Conservation (phyloP, 1,140 invertebrate genomes). For the Hylyphantes graminicola region DNA sequence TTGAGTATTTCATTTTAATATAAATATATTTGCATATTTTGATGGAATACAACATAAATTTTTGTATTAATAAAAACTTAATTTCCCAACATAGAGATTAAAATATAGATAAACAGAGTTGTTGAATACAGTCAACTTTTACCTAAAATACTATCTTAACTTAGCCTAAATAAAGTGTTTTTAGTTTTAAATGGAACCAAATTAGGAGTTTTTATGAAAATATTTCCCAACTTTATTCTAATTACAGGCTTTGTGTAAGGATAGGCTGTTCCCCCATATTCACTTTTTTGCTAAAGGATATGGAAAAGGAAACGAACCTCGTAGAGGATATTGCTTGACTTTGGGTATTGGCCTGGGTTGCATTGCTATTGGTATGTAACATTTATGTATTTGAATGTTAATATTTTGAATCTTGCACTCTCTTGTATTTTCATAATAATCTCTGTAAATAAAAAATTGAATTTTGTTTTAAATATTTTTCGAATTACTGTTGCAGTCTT, state of each 20-base stretch:
- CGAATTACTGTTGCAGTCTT: too few relatives aligned
- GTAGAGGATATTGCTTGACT: constrained; percentile 90
- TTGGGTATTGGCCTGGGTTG: constrained; percentile 89
- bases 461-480: neutral
- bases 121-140: too few relatives aligned
- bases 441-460: neutral
- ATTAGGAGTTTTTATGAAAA: neutral
- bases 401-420: neutral
- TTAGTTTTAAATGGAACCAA: too few relatives aligned
- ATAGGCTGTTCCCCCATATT: constrained; percentile 93
- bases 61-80: neutral
- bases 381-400: constrained; percentile 3
- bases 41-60: neutral
- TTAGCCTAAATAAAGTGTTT: too few relatives aligned
- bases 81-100: too few relatives aligned
- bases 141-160: too few relatives aligned
- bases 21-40: neutral
- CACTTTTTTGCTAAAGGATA: constrained; percentile 94
- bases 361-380: constrained; percentile 75
- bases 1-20: neutral
- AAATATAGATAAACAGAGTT: too few relatives aligned
- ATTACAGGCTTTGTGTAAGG: constrained; percentile 80
- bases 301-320: constrained; percentile 91
- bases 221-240: neutral
- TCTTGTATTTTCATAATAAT: too few relatives aligned